Conservation (phyloP, 2,797 vertebrate species). For the Hypotaenidia okinawae region DNA sequence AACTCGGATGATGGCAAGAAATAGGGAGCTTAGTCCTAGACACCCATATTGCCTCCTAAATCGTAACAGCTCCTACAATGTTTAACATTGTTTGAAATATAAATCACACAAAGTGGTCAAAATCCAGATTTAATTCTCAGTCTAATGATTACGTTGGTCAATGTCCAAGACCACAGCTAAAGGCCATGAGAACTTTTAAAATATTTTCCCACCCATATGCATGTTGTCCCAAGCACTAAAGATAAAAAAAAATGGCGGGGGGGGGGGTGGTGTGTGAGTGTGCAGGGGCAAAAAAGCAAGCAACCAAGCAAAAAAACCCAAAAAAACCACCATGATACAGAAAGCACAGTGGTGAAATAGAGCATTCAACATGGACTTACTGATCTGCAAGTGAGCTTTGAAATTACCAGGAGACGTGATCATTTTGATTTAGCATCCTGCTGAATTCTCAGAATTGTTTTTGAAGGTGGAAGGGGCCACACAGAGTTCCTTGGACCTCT, state of each 20-base stretch:
- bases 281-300: background rate
- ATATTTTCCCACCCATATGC: conserved; percentile 40
- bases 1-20: background rate
- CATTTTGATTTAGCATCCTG: background rate
- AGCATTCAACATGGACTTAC: background rate
- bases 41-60: background rate
- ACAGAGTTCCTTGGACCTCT: background rate
- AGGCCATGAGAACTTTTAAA: conserved; percentile 48
- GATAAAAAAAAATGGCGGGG: too few relatives aligned
- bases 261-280: too few relatives aligned
- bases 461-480: background rate
- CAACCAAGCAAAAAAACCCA: background rate
- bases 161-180: conserved; percentile 51
- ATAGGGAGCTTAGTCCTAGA: background rate
- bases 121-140: conserved; percentile 44
- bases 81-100: conserved; percentile 23
- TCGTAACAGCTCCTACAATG: background rate
- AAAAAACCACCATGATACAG: background rate
- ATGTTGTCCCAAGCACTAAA: background rate
- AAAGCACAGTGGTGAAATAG: background rate
- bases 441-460: background rate
- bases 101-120: conserved; percentile 12
- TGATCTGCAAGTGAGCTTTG: background rate
- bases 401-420: background rate
- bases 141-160: conserved; percentile 43